Base-by-base conservation (phyloP, 2,888 invertebrate species). In the Caenorhabditis japonica region DNA sequence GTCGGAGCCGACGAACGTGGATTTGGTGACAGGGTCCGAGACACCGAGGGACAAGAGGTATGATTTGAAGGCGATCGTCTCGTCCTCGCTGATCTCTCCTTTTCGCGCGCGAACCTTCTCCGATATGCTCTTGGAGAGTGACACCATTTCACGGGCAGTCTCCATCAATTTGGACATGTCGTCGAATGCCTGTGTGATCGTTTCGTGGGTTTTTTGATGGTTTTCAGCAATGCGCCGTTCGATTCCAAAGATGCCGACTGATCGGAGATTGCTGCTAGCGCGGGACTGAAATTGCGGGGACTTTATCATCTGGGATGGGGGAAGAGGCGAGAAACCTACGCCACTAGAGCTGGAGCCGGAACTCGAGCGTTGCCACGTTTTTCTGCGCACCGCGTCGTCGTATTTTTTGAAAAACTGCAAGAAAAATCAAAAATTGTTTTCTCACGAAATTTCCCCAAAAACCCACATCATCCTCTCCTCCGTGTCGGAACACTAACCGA, bases 111-210 rank as follows among this genome's bases (percentile, higher is more conserved):
- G 92, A 84, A 99, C 94, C 91, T 94, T 96, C 51, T 91, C 91
- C 27, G 97, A 94, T 84, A 99, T 97, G 79, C 91, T 93, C 88
- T 94, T 94, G 0, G 97, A 94, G 79, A 99, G 90, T 0, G 90
- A 89, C 43, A 99, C 97, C 99, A 99, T 99, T 82, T 97, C 96
- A 88, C 95, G 94, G 0, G 97, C 97, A 92, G 94, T 94, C 23
- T 92, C 92, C 94, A 99, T 99, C 3, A 99, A 90, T 84, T 94
- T 94, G 85, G 91, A 93, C 59, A 99, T 91, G 89, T 99, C 99
- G 89, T 97, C 93, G 89, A 99, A 99, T 1, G 99, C 97, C 75
- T 93, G 91, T 15, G 92, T 92, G 82, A 99, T 97, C 87, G 93
- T 94, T 86, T 93, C 92, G 89, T 95, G 94, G 0, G 95, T 94